Percentiles rank a stretch among this genome's conserved stretches.
Evolutionary conservation across 2,888 invertebrate species (phyloP).

Genomic region (Schizotus pectinicornis): DNA sequence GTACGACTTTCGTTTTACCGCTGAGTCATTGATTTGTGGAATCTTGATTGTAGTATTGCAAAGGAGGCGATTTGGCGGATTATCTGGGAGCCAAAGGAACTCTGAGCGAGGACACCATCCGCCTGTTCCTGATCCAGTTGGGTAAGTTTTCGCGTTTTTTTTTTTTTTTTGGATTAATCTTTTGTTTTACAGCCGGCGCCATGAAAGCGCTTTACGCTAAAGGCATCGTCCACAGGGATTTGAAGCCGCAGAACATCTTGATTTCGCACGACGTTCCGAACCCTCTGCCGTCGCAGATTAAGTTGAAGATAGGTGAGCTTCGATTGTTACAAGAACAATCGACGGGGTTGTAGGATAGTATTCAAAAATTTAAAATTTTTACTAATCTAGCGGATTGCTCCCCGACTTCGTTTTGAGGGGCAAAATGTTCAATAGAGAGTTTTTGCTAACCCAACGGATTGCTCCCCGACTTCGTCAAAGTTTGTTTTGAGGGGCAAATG

Average conservation of each 20-base stretch:
- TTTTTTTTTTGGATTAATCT: not conserved
- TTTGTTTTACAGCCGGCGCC: constrained; percentile 78
- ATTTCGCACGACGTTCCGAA: constrained; percentile 82
- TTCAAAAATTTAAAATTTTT: too few species aligned
- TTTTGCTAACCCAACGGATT: too few species aligned
- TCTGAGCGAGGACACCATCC: constrained; percentile 95
- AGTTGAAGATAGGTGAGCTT: constrained; percentile 87
- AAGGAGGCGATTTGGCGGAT: constrained; percentile 98
- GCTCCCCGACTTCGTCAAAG: not conserved
- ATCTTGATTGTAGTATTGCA: constrained; percentile 81
- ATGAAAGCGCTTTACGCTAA: constrained; percentile 97
- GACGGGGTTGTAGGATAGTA: not conserved
- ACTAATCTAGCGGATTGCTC: too few species aligned
- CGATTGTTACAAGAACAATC: not conserved
- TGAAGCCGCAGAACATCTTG: constrained; percentile 99
- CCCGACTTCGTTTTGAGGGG: not conserved
- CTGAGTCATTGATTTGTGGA: constrained; percentile 40
- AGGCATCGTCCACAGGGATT: constrained; percentile 97
- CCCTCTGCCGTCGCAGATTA: constrained; percentile 83
- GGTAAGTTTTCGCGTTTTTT: constrained; percentile 62
- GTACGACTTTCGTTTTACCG: not conserved
- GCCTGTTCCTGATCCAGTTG: constrained; percentile 92
- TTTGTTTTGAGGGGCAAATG: not conserved
- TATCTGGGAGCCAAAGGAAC: constrained; percentile 94
- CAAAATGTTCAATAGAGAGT: too few species aligned